Evolutionary conservation across 2,113 vertebrate genomes (phyloP), one percentile per base, ranked within the genome.

Genomic region (Silurus asotus): DNA sequence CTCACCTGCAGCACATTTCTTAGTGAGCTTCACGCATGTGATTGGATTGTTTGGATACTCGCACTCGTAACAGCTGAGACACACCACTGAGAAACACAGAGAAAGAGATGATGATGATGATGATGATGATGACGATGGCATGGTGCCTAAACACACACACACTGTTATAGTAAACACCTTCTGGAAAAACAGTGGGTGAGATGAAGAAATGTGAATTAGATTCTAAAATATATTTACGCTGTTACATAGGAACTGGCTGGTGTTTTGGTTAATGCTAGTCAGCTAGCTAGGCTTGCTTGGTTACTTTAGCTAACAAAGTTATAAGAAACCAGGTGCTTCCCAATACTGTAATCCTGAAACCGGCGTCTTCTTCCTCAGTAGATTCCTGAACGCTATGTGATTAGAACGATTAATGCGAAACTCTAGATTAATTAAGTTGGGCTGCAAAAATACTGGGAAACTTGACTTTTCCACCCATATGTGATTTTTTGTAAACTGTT

Each of bases 61-160:
- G 58, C 95, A 96, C 0, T 91, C 94, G 91, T 93, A 96, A 82
- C 96, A 96, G 45, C 0, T 78, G 90, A 96, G 87, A 78, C 91
- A 70, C 2, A 89, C 92, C 3, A 84, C 95, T 96, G 88, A 8
- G 64, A 28, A 25, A 72, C 82, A 85, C 82, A 69, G 81, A 85
- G 85, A 69, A 14, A 77, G 49, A 75, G 25, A 81, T n/a, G 56
- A 17, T 37, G 25, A 19, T 25, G 58, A n/a, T 72, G 28, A 51
- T 67, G 28, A 37, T 37, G 53, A 17, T 37, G 28, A 19, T 25
- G 58, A n/a, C 59, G 28, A 51, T 67, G 28, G 72, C 65, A 82
- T 75, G 13, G 58, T 10, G 7, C 23, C 13, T 10, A 49, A 3
- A 74, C 45, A 74, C 17, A 72, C 69, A 72, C n/a, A 13, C 28